These are phyloP conservation scores for Mormyrops attenuatus DNA, from an alignment of 2,797 vertebrate genomes.

Conservation along the genomic window DNA sequence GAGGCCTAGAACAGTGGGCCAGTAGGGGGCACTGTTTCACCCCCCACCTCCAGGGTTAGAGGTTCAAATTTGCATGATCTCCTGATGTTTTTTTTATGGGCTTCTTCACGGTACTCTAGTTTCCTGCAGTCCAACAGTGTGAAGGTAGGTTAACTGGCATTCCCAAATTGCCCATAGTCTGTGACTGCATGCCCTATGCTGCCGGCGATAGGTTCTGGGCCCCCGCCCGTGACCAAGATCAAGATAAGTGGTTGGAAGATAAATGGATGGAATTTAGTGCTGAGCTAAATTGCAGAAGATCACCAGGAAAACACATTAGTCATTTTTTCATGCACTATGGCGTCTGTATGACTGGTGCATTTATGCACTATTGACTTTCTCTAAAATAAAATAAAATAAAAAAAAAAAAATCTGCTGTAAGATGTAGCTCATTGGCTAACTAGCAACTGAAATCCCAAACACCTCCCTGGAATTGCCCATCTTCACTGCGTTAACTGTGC, in stretches of 20 bases:
- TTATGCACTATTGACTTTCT: slow-evolving; percentile 72
- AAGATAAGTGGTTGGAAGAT: background rate
- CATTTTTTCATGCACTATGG: slow-evolving; percentile 66
- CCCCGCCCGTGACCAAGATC: background rate
- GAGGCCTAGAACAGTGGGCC: background rate
- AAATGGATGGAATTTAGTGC: slow-evolving; percentile 52
- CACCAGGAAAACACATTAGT: slow-evolving; percentile 75
- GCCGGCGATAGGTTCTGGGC: background rate
- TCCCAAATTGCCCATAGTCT: background rate
- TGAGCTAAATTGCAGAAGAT: slow-evolving; percentile 71
- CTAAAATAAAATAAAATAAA: slow-evolving; percentile 74
- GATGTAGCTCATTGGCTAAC: slow-evolving; percentile 68
- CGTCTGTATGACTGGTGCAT: slow-evolving; percentile 70
- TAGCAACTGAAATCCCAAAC: slow-evolving; percentile 65
- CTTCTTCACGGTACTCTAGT: background rate
- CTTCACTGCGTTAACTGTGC: slow-evolving; percentile 72
- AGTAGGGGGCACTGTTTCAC: background rate
- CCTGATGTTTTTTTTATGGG: background rate
- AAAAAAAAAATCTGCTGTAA: slow-evolving; percentile 64
- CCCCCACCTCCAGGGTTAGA: background rate
- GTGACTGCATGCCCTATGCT: background rate
- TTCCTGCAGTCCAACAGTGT: background rate
- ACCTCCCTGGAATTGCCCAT: slow-evolving; percentile 59
- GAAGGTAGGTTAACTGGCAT: background rate
- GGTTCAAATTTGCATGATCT: background rate